phyloP scores from a whole-genome alignment of 2,888 invertebrate genomes.

The Ophraella communa region DNA sequence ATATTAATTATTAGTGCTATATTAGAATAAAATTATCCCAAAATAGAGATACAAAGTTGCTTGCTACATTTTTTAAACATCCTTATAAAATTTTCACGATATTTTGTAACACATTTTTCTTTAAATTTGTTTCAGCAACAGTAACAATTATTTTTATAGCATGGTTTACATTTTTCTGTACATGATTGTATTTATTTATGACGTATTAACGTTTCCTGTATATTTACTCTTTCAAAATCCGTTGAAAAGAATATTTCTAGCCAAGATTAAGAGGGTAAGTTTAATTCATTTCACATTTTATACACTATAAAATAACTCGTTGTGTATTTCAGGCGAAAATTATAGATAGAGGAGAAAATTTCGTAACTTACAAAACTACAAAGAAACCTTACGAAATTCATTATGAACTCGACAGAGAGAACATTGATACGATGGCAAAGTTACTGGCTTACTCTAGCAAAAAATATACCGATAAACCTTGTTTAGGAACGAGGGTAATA shows the following conservation, averaged over 20 bases:
- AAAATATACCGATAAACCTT: constrained; percentile 73
- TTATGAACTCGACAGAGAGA: constrained; percentile 72
- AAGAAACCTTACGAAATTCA: constrained; percentile 73
- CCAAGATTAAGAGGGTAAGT: constrained; percentile 27
- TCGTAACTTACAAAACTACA: constrained; percentile 75
- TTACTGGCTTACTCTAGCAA: constrained; percentile 79
- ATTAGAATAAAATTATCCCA: no score
- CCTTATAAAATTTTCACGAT: no score
- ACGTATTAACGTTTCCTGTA: constrained; percentile 28
- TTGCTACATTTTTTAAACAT: no score
- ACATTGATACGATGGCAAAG: constrained; percentile 79
- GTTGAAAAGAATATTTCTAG: constrained; percentile 5
- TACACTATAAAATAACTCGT: no score
- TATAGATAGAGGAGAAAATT: constrained; percentile 18
- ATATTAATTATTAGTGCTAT: no score
- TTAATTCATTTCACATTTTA: neutral
- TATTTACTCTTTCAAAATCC: constrained; percentile 28
- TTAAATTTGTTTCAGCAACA: constrained; percentile 20
- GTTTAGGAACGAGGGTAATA: constrained; percentile 87
- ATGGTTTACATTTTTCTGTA: constrained; percentile 10
- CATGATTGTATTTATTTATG: constrained; percentile 15
- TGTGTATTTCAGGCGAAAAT: constrained; percentile 18
- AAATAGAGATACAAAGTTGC: no score
- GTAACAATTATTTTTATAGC: constrained; percentile 13
- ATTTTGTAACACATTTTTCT: no score